A percentile compares a stretch with the other conserved stretches of the same genome.
Conservation (phyloP, 1,140 invertebrate species). For the Trichonephila clavipes region DNA sequence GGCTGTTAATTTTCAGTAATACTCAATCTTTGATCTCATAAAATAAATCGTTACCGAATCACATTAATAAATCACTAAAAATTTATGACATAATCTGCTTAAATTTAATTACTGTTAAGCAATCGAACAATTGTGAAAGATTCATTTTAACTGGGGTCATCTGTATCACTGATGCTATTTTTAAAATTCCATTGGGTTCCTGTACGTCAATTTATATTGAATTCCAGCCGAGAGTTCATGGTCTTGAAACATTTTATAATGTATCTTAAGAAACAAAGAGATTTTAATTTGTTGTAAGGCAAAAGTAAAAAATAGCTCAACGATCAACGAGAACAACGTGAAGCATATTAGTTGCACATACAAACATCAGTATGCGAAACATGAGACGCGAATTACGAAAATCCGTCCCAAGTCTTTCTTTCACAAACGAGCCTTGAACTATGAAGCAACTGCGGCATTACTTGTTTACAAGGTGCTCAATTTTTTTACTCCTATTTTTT, state of each 20-base stretch:
- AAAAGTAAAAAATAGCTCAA: neutral
- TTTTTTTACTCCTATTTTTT: slow-evolving; percentile 43
- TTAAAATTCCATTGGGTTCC: too few relatives aligned
- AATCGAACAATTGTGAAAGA: too few relatives aligned
- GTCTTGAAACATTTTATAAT: neutral
- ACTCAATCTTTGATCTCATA: too few relatives aligned
- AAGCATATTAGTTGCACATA: slow-evolving; percentile 27
- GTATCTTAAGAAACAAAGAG: neutral
- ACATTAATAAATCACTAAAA: too few relatives aligned
- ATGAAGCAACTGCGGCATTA: slow-evolving; percentile 40
- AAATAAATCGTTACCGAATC: too few relatives aligned
- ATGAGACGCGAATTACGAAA: slow-evolving; percentile 52
- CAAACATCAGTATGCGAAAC: slow-evolving; percentile 54
- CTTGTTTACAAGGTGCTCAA: slow-evolving; percentile 74
- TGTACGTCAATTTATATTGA: too few relatives aligned
- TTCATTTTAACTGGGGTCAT: too few relatives aligned
- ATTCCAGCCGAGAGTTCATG: too few relatives aligned
- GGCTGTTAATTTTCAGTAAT: too few relatives aligned
- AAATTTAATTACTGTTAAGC: too few relatives aligned
- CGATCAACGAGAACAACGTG: neutral
- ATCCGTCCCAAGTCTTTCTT: slow-evolving; percentile 32
- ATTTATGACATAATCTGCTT: too few relatives aligned
- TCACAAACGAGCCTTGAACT: slow-evolving; percentile 74
- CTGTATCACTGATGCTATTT: too few relatives aligned
- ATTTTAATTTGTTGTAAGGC: neutral